Conservation (phyloP, 2,888 invertebrate species). For the Anagyrus pseudococci region DNA sequence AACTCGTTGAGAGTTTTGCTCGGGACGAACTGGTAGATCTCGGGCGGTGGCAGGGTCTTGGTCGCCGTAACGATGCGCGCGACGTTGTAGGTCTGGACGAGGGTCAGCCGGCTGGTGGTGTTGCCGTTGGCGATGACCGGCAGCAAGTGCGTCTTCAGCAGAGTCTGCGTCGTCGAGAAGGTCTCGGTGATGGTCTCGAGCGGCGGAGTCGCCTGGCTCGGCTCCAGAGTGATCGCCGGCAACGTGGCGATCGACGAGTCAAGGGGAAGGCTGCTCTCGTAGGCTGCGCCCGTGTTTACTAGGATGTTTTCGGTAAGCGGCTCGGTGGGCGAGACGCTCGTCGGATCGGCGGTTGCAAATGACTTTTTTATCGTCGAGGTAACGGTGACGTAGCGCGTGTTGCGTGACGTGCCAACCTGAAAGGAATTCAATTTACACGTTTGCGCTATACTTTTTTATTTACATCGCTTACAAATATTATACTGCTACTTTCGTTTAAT, state of each 20-base stretch:
- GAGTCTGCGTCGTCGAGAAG: slow-evolving; percentile 87
- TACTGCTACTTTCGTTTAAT: too few species aligned
- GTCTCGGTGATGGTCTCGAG: slow-evolving; percentile 89
- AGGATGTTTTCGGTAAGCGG: slow-evolving; percentile 88
- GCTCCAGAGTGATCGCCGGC: slow-evolving; percentile 78
- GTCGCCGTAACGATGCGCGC: slow-evolving; percentile 89
- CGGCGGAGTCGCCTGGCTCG: slow-evolving; percentile 83
- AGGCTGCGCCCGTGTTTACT: slow-evolving; percentile 76
- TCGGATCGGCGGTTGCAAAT: slow-evolving; percentile 70
- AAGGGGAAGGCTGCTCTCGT: slow-evolving; percentile 73
- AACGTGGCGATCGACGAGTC: slow-evolving; percentile 85
- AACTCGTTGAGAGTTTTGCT: slow-evolving; percentile 88
- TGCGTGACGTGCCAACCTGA: slow-evolving; percentile 85
- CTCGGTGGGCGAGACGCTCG: slow-evolving; percentile 68
- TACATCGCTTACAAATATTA: too few species aligned
- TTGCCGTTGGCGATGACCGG: slow-evolving; percentile 80
- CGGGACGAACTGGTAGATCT: slow-evolving; percentile 85
- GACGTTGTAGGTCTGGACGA: slow-evolving; percentile 88
- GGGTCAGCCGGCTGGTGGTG: slow-evolving; percentile 76
- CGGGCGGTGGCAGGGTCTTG: slow-evolving; percentile 87
- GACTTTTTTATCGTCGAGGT: slow-evolving; percentile 86
- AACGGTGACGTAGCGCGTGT: slow-evolving; percentile 86
- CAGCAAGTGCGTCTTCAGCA: slow-evolving; percentile 87
- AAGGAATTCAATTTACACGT: slow-evolving; percentile 34
- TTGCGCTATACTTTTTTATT: too few species aligned